Evolutionary conservation across 2,888 invertebrate species (phyloP).

Genomic region (Scaptomyza polygonia): DNA sequence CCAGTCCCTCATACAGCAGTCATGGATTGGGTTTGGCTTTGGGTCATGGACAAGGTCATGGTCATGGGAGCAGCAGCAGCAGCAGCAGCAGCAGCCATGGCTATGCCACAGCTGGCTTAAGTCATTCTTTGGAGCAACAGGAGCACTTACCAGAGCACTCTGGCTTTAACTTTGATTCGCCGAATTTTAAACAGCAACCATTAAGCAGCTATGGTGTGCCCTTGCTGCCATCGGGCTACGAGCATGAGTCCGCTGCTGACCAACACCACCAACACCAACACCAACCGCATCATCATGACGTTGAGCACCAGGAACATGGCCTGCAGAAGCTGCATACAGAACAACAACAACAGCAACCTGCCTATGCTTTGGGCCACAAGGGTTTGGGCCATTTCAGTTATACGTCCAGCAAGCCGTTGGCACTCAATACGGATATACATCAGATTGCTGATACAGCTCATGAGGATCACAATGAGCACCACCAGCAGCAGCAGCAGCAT

Average conservation of each 20-base stretch:
- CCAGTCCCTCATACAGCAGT: conserved; percentile 40
- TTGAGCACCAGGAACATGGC: conserved; percentile 32
- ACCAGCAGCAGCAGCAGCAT: conserved; percentile 18
- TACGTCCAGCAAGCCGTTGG: conserved; percentile 79
- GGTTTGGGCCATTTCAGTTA: conserved; percentile 82
- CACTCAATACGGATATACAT: conserved; percentile 72
- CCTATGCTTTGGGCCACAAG: conserved; percentile 82
- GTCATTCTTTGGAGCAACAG: conserved; percentile 46
- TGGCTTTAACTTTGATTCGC: conserved; percentile 60
- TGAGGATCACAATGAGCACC: conserved; percentile 33
- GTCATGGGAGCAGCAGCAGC: conserved; percentile 11
- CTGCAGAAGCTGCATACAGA: conserved; percentile 41
- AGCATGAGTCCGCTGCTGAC: conserved; percentile 31
- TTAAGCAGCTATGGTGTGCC: conserved; percentile 65
- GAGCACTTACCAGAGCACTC: conserved; percentile 31
- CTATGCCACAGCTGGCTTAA: conserved; percentile 13
- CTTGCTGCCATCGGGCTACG: conserved; percentile 51
- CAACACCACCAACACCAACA: conserved; percentile 20
- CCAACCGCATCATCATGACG: conserved; percentile 2
- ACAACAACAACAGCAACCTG: conserved; percentile 69
- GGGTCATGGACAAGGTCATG: conserved; percentile 11
- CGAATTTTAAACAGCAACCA: conserved; percentile 56
- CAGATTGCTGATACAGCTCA: conserved; percentile 7
- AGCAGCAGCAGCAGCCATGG: conserved; percentile 23
- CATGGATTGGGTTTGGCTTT: conserved; percentile 21